These are phyloP conservation scores for Dolichallabes microphthalmus DNA, from an alignment of 2,113 vertebrate genomes.

Conservation along the genomic window DNA sequence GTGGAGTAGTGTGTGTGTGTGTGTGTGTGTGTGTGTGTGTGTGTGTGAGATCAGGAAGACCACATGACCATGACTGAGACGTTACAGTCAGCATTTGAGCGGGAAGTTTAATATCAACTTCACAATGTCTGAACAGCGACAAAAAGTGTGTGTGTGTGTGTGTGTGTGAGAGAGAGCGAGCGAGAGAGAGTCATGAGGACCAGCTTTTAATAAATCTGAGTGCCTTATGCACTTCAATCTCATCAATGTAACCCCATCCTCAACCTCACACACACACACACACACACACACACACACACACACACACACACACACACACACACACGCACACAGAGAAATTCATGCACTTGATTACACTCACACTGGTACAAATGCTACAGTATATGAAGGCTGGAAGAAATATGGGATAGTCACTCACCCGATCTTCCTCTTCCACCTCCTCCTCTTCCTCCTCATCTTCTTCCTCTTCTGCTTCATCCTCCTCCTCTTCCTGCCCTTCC, in stretches of 20 bases:
- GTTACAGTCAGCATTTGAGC: conserved; percentile 60
- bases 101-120: conserved; percentile 67
- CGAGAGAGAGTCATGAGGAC: conserved; percentile 40
- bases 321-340: conserved; percentile 51
- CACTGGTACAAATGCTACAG: conserved; percentile 37
- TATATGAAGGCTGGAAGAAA: not conserved
- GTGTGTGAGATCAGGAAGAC: conserved; percentile 43
- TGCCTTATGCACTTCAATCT: conserved; percentile 75
- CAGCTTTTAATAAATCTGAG: conserved; percentile 77
- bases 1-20: conserved; percentile 6
- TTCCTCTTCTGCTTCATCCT: conserved; percentile 44
- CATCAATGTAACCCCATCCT: conserved; percentile 64
- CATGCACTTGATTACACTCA: conserved; percentile 45
- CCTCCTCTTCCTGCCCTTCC: conserved; percentile 40
- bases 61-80: conserved; percentile 56
- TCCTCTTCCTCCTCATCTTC: conserved; percentile 35
- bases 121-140: conserved; percentile 60
- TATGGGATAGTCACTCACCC: not conserved
- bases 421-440: not conserved
- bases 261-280: conserved; percentile 46
- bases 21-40: conserved; percentile 51
- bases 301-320: conserved; percentile 39
- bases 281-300: conserved; percentile 41
- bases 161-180: conserved; percentile 14
- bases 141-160: conserved; percentile 51